Evolutionary conservation across 2,888 invertebrate genomes (phyloP).

Genomic region (Ctena decussata): DNA sequence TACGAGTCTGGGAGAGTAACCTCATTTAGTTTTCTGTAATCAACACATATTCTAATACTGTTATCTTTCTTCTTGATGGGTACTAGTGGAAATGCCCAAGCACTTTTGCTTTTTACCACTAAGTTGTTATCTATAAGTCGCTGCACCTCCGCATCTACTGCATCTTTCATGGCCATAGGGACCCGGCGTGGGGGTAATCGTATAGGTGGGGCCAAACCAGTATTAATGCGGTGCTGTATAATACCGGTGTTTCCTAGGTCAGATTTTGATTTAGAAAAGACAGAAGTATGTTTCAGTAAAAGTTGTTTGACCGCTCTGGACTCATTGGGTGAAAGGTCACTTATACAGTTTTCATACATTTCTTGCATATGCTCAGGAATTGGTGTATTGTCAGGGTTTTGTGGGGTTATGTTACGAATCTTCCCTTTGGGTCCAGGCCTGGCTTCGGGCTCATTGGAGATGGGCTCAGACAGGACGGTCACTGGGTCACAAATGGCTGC

Average conservation of each 20-base stretch:
- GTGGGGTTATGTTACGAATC: not conserved
- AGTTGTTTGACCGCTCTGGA: not conserved
- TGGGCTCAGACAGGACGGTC: not conserved
- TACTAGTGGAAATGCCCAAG: not conserved
- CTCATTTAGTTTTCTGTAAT: not conserved
- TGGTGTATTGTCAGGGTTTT: not conserved
- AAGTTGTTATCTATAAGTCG: not conserved
- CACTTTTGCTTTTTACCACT: not conserved
- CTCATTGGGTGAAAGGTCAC: not conserved
- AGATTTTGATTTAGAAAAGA: not conserved
- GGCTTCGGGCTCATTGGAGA: no score
- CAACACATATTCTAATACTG: not conserved
- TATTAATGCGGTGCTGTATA: not conserved
- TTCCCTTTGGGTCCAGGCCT: no score
- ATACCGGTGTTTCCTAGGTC: not conserved
- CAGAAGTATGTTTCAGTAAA: not conserved
- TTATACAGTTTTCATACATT: not conserved
- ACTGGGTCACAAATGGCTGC: not conserved
- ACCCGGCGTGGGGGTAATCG: not conserved
- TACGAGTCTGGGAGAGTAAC: not conserved
- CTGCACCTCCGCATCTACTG: not conserved
- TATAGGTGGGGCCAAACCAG: not conserved
- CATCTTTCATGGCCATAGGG: not conserved
- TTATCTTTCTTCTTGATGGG: not conserved
- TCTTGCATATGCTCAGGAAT: not conserved